A percentile compares a stretch with the other conserved stretches of the same genome.
Conservation (phyloP, 2,113 vertebrate species). For the Tympanuchus pallidicinctus region DNA sequence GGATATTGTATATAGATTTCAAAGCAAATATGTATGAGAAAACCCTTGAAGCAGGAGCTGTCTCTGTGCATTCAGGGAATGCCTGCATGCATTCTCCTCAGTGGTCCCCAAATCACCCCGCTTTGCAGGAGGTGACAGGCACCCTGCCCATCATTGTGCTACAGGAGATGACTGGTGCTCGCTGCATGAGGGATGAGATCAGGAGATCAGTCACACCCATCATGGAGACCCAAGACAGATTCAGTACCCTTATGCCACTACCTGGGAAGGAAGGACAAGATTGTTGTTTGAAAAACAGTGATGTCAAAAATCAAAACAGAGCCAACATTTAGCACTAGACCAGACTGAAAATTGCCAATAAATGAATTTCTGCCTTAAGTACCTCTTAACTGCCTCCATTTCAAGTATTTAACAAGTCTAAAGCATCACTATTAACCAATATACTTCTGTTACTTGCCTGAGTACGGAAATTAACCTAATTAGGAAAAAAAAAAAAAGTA, state of each 20-base stretch:
- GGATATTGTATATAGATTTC: slow-evolving; percentile 53
- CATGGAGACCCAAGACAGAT: neutral
- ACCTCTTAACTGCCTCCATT: neutral
- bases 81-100: neutral
- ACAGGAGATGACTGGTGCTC: accelerated
- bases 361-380: no score
- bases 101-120: accelerated
- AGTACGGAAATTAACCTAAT: neutral
- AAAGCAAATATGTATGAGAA: slow-evolving; percentile 5
- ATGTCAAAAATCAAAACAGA: neutral
- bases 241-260: neutral
- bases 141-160: neutral
- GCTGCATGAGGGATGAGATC: accelerated
- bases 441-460: neutral
- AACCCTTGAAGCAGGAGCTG: accelerated
- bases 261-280: neutral
- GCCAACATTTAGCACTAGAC: neutral
- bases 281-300: no score
- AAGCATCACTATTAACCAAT: neutral
- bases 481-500: neutral
- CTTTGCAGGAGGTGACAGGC: neutral
- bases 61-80: neutral
- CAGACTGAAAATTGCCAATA: neutral
- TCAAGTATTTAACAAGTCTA: neutral
- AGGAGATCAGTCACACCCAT: neutral